These are phyloP conservation scores for Patiria miniata DNA, from an alignment of 35 echinoderm and acorn worm species.

Conservation along the genomic window DNA sequence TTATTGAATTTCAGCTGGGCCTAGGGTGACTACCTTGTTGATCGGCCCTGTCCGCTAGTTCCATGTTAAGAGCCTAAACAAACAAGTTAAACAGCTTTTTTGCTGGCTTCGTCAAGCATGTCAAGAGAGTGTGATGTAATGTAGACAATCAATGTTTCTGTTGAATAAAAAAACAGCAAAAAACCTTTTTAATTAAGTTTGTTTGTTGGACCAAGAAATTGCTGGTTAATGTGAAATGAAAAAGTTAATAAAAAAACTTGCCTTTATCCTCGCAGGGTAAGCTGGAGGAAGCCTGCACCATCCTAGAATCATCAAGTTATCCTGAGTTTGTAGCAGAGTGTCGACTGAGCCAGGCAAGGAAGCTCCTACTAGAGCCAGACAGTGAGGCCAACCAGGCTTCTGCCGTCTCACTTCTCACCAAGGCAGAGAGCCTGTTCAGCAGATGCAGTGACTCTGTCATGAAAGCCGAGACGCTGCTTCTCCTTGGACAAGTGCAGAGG, in stretches of 20 bases:
- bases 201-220: too few species aligned
- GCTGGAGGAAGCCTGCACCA: constrained; percentile 33
- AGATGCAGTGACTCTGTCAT: neutral
- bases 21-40: too few species aligned
- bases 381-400: neutral
- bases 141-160: too few species aligned
- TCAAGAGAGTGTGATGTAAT: too few species aligned
- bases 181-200: too few species aligned
- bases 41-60: too few species aligned
- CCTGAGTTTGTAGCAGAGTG: constrained; percentile 48
- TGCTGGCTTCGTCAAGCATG: too few species aligned
- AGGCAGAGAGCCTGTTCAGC: neutral
- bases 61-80: too few species aligned
- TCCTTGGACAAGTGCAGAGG: constrained; percentile 31
- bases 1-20: too few species aligned
- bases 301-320: constrained; percentile 17
- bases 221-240: too few species aligned
- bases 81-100: too few species aligned
- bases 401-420: neutral
- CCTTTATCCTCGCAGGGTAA: constrained; percentile 8
- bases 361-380: neutral
- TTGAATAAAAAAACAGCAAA: too few species aligned
- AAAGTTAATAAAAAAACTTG: neutral
- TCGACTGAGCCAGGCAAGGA: constrained; percentile 28
- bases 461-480: constrained; percentile 8